A percentile compares a stretch with the other conserved stretches of the same genome.
phyloP scores from a whole-genome alignment of 1,140 invertebrate species.

The Zaprionus davidi region DNA sequence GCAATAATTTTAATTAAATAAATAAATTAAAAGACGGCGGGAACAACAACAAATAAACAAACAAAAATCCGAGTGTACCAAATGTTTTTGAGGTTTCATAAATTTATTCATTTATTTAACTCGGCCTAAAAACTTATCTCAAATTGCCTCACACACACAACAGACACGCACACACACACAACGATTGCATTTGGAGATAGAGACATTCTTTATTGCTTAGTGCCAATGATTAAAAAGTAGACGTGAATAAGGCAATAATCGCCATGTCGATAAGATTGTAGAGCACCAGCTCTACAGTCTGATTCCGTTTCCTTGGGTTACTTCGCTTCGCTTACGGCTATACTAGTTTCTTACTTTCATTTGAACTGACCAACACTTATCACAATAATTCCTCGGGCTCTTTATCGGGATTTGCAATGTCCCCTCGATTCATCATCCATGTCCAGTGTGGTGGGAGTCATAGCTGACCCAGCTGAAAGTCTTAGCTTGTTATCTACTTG shows the following conservation, averaged over 20 bases:
- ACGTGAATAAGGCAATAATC: conserved; percentile 49
- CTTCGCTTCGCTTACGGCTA: not conserved
- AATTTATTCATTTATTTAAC: conserved; percentile 29
- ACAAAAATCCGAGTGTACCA: conserved; percentile 1
- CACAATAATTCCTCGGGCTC: conserved; percentile 12
- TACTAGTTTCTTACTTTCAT: conserved; percentile 5
- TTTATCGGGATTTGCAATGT: conserved; percentile 2
- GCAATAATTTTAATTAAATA: conserved; percentile 43
- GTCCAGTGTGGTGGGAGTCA: not conserved
- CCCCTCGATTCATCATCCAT: conserved; percentile 37
- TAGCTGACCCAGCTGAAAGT: not conserved
- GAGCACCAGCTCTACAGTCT: not conserved
- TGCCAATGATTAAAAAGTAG: conserved; percentile 43
- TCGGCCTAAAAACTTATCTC: conserved; percentile 29
- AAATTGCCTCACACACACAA: conserved; percentile 13
- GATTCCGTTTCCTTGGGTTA: conserved; percentile 8
- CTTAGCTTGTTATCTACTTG: not conserved
- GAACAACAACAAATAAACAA: not conserved
- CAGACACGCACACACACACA: not conserved
- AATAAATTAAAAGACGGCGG: conserved; percentile 7
- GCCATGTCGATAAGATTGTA: conserved; percentile 37
- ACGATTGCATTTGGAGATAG: conserved; percentile 11
- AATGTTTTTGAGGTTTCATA: conserved; percentile 11
- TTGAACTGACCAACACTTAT: conserved; percentile 37
- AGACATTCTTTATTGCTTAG: conserved; percentile 47